Percentiles rank a stretch among this genome's conserved stretches.
These are phyloP conservation scores for Notospermus geniculatus DNA, from an alignment of 1,140 invertebrate species.

Conservation along the genomic window DNA sequence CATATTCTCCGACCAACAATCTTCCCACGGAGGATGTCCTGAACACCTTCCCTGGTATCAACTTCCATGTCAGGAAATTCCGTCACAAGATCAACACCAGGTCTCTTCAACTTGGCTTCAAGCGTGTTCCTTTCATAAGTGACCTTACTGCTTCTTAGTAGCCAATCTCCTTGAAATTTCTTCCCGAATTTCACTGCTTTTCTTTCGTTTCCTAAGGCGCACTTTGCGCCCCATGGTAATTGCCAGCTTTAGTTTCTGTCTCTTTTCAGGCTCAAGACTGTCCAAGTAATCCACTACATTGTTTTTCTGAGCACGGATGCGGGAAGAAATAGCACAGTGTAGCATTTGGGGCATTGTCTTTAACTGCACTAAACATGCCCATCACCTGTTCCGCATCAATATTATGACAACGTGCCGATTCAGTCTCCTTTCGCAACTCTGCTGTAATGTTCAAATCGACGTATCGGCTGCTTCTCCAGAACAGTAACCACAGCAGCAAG, in stretches of 20 bases:
- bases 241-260: not conserved
- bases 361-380: not conserved
- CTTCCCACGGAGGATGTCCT: not conserved
- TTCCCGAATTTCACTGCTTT: not conserved
- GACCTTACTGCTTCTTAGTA: not conserved
- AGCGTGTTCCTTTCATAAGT: not conserved
- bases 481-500: not conserved
- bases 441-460: not conserved
- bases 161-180: not conserved
- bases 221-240: not conserved
- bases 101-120: not conserved
- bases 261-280: too few species aligned
- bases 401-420: not conserved
- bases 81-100: not conserved
- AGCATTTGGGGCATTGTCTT: not conserved
- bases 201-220: not conserved
- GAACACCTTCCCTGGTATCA: not conserved
- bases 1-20: not conserved
- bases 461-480: not conserved
- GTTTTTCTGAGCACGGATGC: too few species aligned
- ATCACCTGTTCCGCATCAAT: not conserved
- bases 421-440: not conserved
- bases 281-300: too few species aligned
- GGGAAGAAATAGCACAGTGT: not conserved
- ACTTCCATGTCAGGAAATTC: too few species aligned